Percentiles rank a stretch among this genome's conserved stretches.
phyloP scores from a whole-genome alignment of 2,888 invertebrate species.

The Caenorhabditis imperialis region DNA sequence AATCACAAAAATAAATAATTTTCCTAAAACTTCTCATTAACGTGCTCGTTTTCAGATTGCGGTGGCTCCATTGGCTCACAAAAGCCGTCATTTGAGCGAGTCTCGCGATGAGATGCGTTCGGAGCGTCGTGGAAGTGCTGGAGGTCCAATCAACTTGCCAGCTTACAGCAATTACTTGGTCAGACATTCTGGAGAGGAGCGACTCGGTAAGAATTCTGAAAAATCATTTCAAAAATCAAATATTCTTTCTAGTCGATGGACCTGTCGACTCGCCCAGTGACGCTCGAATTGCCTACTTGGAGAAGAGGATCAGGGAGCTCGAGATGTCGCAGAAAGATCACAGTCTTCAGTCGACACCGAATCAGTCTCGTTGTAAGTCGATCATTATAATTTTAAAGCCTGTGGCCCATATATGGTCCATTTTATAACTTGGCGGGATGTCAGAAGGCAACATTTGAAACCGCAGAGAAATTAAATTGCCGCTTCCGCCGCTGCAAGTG shows the following conservation, averaged over 20 bases:
- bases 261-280: slow-evolving; percentile 36
- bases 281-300: slow-evolving; percentile 52
- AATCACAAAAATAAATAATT: neutral
- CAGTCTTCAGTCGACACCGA: slow-evolving; percentile 17
- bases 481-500: slow-evolving; percentile 10
- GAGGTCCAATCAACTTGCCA: slow-evolving; percentile 33
- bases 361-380: slow-evolving; percentile 46
- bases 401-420: neutral
- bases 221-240: neutral
- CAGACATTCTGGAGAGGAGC: slow-evolving; percentile 44
- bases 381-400: neutral
- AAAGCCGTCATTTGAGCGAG: slow-evolving; percentile 44
- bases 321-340: slow-evolving; percentile 42
- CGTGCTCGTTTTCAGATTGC: slow-evolving; percentile 55
- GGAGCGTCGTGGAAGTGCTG: slow-evolving; percentile 41
- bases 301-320: slow-evolving; percentile 46
- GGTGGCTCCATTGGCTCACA: slow-evolving; percentile 59
- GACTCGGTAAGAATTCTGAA: slow-evolving; percentile 32
- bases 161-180: slow-evolving; percentile 39
- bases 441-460: too few species aligned
- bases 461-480: too few species aligned
- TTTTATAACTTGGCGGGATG: too few species aligned
- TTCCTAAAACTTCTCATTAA: neutral
- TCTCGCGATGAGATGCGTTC: slow-evolving; percentile 47
- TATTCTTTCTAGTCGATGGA: slow-evolving; percentile 51